phyloP scores from a whole-genome alignment of 2,113 vertebrate genomes.

The Sisor rabdophorus region DNA sequence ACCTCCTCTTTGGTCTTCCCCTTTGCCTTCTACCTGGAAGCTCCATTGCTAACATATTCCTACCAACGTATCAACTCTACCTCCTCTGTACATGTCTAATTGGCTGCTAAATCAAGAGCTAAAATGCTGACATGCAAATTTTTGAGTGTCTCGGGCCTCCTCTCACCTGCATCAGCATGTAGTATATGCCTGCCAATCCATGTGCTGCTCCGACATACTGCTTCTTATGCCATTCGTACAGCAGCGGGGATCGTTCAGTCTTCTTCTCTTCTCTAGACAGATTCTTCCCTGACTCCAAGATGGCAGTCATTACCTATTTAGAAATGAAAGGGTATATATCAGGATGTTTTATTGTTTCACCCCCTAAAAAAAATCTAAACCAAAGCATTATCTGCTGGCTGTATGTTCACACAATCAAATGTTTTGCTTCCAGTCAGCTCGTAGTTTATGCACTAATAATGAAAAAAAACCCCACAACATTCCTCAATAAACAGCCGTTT shows the following conservation, averaged over 20 bases:
- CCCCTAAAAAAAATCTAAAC: neutral
- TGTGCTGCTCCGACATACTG: slow-evolving; percentile 94
- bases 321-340: neutral
- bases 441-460: neutral
- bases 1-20: no score
- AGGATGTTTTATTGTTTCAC: neutral
- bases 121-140: no score
- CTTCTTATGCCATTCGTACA: slow-evolving; percentile 96
- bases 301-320: slow-evolving; percentile 78
- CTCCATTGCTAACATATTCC: no score
- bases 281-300: slow-evolving; percentile 87
- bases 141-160: no score
- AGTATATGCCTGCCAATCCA: slow-evolving; percentile 90
- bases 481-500: neutral
- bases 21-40: no score
- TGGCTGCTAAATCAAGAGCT: no score
- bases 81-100: no score
- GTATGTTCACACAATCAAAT: neutral
- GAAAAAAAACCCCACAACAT: slow-evolving; percentile 12
- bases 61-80: no score
- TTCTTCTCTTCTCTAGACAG: slow-evolving; percentile 86
- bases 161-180: slow-evolving; percentile 85
- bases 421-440: neutral
- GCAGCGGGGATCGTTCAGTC: slow-evolving; percentile 84
- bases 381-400: neutral